Evolutionary conservation across 2,888 invertebrate genomes (phyloP), one percentile per base, ranked within the genome.

Genomic region (Ophonus ardosiacus): DNA sequence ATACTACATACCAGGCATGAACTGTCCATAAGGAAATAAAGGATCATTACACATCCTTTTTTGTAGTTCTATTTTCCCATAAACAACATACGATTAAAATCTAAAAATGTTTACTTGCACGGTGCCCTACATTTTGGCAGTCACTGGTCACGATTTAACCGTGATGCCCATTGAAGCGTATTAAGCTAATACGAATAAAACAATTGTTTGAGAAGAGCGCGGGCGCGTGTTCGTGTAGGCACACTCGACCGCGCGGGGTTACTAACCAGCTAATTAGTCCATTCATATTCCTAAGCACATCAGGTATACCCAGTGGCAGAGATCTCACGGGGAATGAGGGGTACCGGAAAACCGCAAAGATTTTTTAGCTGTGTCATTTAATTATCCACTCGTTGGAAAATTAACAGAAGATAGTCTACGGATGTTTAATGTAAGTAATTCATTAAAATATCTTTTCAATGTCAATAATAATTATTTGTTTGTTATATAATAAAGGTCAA

Each of bases 221-320:
- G 43, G 24, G 43, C 51, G 80, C 40, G 17, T 81, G 81, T 81
- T 61, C 18, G 65, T 76, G 76, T 76, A 51, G 76, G 56, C 76
- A 76, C 76, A 78, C 56, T 56, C 78, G 78, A 31, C 57, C 68
- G 68, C 51, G 31, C 81, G 78, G 78, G 84, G 84, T 84, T 78
- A 84, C 78, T 84, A 84, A 84, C 84, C 84, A 84, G 78, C 63
- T 84, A 84, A 84, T 84, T 84, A 84, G 84, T 78, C 78, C 84
- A 84, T 84, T 78, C 84, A 78, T 76, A 84, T 84, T 78, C 78
- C 78, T 78, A 84, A 78, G 76, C 84, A 78, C 63, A 78, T 78
- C 84, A 84, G 84, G 84, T 84, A n/a, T n/a, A 65, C 76, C 57
- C 74, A 17, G 6, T 31, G 56, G 31, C 78, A 57, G 21, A 56